phyloP scores from a whole-genome alignment of 2,113 vertebrate genomes.

The Oreochromis tanganicae region DNA sequence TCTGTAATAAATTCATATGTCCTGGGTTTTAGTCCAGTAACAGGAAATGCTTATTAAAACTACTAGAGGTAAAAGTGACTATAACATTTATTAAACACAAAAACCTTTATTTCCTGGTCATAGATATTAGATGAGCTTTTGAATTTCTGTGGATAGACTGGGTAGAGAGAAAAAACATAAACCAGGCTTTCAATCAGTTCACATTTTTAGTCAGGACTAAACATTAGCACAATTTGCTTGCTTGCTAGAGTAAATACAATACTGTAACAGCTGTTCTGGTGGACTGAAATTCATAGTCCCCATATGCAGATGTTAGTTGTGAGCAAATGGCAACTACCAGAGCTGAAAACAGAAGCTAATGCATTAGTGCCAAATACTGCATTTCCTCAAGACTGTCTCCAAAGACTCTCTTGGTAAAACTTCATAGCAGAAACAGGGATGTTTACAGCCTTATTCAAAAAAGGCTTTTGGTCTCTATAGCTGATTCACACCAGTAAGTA shows the following conservation, averaged over 20 bases:
- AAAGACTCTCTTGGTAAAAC: not conserved
- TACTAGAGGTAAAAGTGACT: not conserved
- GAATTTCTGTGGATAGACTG: not conserved
- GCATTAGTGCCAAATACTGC: not conserved
- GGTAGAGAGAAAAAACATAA: not conserved
- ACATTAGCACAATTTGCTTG: not conserved
- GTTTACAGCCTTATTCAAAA: not conserved
- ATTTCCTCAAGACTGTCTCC: not conserved
- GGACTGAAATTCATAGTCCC: not conserved
- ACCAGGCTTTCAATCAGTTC: not conserved
- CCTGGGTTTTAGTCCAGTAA: not conserved
- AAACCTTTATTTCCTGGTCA: not conserved
- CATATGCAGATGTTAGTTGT: not conserved
- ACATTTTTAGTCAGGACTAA: not conserved
- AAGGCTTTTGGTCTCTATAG: not conserved
- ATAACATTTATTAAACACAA: not conserved
- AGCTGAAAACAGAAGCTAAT: not conserved
- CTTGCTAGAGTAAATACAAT: not conserved
- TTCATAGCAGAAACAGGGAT: not conserved
- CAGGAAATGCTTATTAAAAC: not conserved
- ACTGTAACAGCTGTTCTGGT: not conserved
- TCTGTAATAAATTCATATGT: not conserved
- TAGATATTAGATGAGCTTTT: not conserved
- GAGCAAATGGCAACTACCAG: not conserved
- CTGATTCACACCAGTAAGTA: not conserved